Evolutionary conservation across 2,888 invertebrate species (phyloP), one percentile per base, ranked within the genome.

Genomic region (Geophilus truncorum): DNA sequence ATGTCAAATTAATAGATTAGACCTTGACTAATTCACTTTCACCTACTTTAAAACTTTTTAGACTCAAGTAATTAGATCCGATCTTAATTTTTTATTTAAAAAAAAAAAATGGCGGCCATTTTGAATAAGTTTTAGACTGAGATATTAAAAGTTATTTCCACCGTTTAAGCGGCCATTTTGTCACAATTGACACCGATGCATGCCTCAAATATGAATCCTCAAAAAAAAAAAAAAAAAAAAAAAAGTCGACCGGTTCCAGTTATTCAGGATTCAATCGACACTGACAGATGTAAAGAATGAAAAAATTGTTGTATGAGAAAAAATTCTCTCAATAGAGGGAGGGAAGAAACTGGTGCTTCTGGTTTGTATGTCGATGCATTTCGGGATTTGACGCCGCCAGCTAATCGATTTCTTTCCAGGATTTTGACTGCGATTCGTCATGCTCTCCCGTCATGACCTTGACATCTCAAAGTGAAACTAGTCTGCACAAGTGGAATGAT

Each of bases 351-450:
- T 62, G 62, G 62, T 62, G 62, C 62, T 62, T 62, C 62, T 62
- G 62, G 62, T 62, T 62, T 62, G 21, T 57, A 57, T 57, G 57
- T 57, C 23, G 57, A 57, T 62, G 62, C 62, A 62, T 62, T 62
- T 62, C 23, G 62, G 62, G 62, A 62, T 62, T 62, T 62, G 62
- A 62, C 62, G 62, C 62, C 62, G 62, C 62, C 62, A 62, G 62
- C 62, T 62, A 62, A 62, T 62, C 62, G 62, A 62, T 62, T 62
- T 62, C 62, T 62, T 62, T 62, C 62, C 62, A 62, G 62, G 62
- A 62, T 62, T 62, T 62, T 62, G 62, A 62, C 62, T 62, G 62
- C 62, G 62, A 62, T 62, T 62, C 62, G 62, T 62, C 62, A 62
- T 62, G 62, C 62, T 62, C 62, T 62, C 62, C 62, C 62, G 62